These are phyloP conservation scores for Polietes domitor DNA, from an alignment of 2,888 invertebrate genomes.

Conservation along the genomic window DNA sequence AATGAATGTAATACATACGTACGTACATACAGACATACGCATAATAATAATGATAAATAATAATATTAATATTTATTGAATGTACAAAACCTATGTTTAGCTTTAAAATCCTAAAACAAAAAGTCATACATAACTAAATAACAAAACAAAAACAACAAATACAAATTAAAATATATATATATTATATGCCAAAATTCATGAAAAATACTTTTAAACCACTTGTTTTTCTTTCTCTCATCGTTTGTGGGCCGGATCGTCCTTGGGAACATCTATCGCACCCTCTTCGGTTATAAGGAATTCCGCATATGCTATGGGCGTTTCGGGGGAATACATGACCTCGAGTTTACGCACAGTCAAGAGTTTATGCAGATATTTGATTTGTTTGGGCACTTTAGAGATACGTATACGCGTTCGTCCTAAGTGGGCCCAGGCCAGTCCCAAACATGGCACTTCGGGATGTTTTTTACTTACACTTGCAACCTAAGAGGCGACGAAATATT, in stretches of 20 bases:
- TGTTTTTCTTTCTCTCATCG: constrained; percentile 44
- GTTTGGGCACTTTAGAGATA: constrained; percentile 79
- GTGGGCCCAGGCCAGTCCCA: constrained; percentile 87
- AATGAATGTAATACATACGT: too few species aligned
- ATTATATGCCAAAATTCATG: constrained; percentile 58
- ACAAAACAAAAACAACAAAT: constrained; percentile 40
- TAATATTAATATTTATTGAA: constrained; percentile 62
- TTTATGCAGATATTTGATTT: constrained; percentile 70
- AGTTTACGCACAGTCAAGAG: constrained; percentile 79
- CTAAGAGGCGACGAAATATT: constrained; percentile 70
- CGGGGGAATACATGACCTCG: constrained; percentile 83
- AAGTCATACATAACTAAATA: constrained; percentile 49
- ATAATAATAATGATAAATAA: constrained; percentile 4
- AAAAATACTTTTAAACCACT: constrained; percentile 1
- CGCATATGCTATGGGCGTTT: constrained; percentile 81
- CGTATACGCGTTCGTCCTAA: constrained; percentile 84
- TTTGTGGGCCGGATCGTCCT: not conserved
- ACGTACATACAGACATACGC: too few species aligned
- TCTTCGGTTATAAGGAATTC: constrained; percentile 82
- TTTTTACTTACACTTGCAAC: constrained; percentile 77
- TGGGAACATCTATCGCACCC: constrained; percentile 78
- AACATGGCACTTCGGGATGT: constrained; percentile 82
- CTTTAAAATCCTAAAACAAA: constrained; percentile 52
- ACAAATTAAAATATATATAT: constrained; percentile 45
- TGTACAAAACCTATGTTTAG: constrained; percentile 68